Base-by-base conservation (phyloP, 2,113 vertebrate species). In the Anser brachyrhynchus region DNA sequence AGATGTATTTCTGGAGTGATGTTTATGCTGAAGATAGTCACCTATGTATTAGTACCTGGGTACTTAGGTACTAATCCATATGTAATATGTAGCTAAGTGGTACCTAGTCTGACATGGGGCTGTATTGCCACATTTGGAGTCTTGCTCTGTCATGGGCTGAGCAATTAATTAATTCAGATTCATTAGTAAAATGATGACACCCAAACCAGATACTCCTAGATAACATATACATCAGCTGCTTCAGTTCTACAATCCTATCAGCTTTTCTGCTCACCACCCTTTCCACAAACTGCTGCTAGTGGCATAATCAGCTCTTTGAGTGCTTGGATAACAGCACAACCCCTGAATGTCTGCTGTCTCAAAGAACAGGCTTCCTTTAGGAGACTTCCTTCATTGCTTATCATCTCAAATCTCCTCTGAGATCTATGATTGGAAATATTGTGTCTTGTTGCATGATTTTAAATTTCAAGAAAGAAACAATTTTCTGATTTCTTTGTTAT, bases 81-180 rank as follows among this genome's bases (percentile, higher is more conserved):
- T 23, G 16, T 72, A 69, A 37, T 21, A 49, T 4, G 14, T 83
- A 52, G 5, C 1, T 69, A 61, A 79, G 22, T 13, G 11, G 25
- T 55, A 33, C 0, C 0, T 33, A 29, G 16, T 41, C 33, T 79
- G 14, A 46, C 54, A 23, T 0, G 0, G 3, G 2, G 9, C 41
- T 77, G 1, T 26, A 58, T 16, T 81, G 11, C 17, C 11, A 2
- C 0, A 0, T 10, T 65, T 65, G 58, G 10, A 58, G 5, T 37
- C 64, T 70, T 80, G 31, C 11, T 75, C 12, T 62, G 69, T 58
- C 29, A 54, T 17, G 9, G 20, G 22, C 9, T 72, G 49, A 76
- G 7, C 13, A 87, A 55, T 51, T 59, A 90, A n/a, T 11, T 64
- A 92, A 79, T 23, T 90, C 43, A 72, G 57, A 85, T 65, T 69